Evolutionary conservation across 1,140 invertebrate species (phyloP), one percentile per base, ranked within the genome.

Genomic region (Lanistes nyassanus): DNA sequence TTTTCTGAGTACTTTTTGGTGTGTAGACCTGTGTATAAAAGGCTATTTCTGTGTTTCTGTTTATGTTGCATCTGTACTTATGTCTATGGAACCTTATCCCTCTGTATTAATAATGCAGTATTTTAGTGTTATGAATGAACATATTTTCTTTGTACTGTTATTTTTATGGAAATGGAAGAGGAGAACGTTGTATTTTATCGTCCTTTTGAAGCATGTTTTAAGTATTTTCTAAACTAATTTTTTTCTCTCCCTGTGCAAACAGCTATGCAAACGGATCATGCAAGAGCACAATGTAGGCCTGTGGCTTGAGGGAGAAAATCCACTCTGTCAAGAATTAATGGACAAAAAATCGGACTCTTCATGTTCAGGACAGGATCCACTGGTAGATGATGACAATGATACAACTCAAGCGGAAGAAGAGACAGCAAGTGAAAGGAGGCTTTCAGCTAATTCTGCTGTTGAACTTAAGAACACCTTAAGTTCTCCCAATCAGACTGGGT

Each of bases 261-360:
- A 82, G 81, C 64, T 82, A 26, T 64, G 51, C 42, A 58, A 76
- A 36, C 70, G 65, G 9, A 79, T 83, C 36, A 73, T 75, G 68
- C 65, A 76, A 39, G 55, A 78, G n/a, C 82, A 83, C 42, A 81
- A 81, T 71, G 68, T 80, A 68, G 79, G 81, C 2, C 37, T 79
- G 39, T 82, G 81, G 81, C 75, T 42, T 42, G 73, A 77, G 9
- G 79, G 79, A 42, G 76, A 74, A 64, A 75, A 77, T 66, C 73
- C 69, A 26, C 29, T 73, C 11, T 82, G 75, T 51, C 5, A 76
- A 7, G 42, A 77, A 39, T 47, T 74, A 53, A 34, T 82, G 19
- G 39, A 77, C 37, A 58, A 76, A 74, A 36, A 77, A 23, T 72
- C 58, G 74, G 73, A 65, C 34, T 64, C 21, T 58, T 13, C 55